Evolutionary conservation across 2,113 vertebrate genomes (phyloP).

Genomic region (Seriola dumerili): DNA sequence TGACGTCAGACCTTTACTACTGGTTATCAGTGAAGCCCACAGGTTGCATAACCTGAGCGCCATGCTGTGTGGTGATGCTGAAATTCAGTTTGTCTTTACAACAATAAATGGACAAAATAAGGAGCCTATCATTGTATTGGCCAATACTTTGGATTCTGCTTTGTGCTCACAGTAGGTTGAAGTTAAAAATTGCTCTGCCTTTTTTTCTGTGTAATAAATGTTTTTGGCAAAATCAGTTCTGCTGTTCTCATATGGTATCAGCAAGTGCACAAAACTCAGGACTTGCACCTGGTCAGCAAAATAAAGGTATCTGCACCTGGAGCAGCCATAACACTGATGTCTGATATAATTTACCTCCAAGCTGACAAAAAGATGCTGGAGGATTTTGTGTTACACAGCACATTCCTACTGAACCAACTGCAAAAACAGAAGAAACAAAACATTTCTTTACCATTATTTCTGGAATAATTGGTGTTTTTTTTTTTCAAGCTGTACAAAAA

Average conservation of each 20-base stretch:
- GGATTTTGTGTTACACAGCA: conserved; percentile 26
- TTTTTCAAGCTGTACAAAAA: not conserved
- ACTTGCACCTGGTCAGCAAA: conserved; percentile 43
- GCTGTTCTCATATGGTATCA: conserved; percentile 50
- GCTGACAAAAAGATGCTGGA: conserved; percentile 22
- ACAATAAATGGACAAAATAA: conserved; percentile 17
- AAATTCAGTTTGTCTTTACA: conserved; percentile 54
- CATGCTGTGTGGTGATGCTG: conserved; percentile 13
- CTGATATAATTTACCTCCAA: conserved; percentile 45
- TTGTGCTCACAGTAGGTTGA: not conserved
- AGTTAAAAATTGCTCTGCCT: conserved; percentile 8
- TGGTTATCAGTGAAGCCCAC: conserved; percentile 40
- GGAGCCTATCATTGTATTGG: conserved; percentile 7
- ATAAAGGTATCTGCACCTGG: conserved; percentile 35
- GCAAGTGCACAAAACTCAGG: conserved; percentile 38
- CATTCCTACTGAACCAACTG: conserved; percentile 18
- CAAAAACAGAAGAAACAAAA: conserved; percentile 4
- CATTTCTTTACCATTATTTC: conserved; percentile 10
- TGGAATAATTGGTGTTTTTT: conserved; percentile 4
- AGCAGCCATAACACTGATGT: conserved; percentile 32
- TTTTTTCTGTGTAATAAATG: conserved; percentile 21
- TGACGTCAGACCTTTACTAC: conserved; percentile 15
- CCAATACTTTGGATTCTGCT: not conserved
- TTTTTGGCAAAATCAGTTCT: not conserved
- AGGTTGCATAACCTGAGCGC: conserved; percentile 27